Evolutionary conservation across 2,797 vertebrate genomes (phyloP).

Genomic region (Lithobates sylvaticus): DNA sequence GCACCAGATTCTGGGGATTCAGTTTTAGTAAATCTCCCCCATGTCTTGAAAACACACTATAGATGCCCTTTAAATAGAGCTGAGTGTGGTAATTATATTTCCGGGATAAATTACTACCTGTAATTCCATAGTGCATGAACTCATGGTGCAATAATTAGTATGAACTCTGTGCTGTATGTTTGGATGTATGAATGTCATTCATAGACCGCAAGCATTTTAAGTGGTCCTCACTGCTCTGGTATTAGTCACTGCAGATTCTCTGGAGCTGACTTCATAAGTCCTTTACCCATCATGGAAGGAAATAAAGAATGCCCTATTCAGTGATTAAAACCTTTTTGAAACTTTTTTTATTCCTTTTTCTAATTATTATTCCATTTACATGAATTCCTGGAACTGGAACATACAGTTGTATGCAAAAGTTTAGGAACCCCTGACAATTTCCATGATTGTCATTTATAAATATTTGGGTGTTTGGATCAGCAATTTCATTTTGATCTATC

Average conservation of each 20-base stretch:
- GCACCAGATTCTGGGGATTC: too few relatives aligned
- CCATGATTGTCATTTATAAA: too few relatives aligned
- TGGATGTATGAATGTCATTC: slow-evolving; percentile 4
- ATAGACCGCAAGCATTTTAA: slow-evolving; percentile 24
- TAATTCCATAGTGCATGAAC: slow-evolving; percentile 3
- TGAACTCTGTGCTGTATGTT: neutral
- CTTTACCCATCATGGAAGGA: neutral
- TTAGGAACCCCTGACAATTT: too few relatives aligned
- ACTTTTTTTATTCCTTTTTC: neutral
- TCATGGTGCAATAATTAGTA: slow-evolving; percentile 10
- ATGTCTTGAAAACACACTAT: too few relatives aligned
- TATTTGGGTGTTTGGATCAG: too few relatives aligned
- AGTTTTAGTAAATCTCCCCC: too few relatives aligned
- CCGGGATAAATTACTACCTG: neutral
- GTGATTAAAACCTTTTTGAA: neutral
- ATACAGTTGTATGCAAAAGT: too few relatives aligned
- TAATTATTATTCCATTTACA: neutral
- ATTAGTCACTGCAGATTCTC: slow-evolving; percentile 24
- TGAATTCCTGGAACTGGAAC: neutral
- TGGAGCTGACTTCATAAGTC: neutral
- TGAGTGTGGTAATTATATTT: neutral
- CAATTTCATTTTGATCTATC: too few relatives aligned
- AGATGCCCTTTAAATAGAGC: neutral
- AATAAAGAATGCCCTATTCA: neutral
- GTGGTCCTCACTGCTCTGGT: too few relatives aligned